Evolutionary conservation across 2,113 vertebrate species (phyloP).

Genomic region (Sylvia atricapilla): DNA sequence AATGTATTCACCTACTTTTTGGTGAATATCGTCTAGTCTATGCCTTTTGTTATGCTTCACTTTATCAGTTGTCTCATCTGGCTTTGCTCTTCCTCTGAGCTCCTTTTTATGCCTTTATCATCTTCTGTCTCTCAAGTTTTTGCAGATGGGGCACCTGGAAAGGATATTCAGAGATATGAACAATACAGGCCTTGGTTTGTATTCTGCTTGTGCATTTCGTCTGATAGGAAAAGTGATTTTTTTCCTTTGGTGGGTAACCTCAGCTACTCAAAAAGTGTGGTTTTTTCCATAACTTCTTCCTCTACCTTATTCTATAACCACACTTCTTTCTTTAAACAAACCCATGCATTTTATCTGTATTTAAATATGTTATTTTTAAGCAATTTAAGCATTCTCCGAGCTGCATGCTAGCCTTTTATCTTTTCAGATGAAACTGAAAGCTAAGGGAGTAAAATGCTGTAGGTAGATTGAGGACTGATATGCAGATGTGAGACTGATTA

Average conservation of each 20-base stretch:
- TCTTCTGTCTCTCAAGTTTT: neutral
- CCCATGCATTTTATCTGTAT: neutral
- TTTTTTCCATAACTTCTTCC: neutral
- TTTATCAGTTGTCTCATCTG: neutral
- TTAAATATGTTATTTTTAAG: neutral
- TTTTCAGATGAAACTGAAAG: neutral
- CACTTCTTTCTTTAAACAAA: neutral
- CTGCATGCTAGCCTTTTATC: neutral
- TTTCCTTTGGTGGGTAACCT: neutral
- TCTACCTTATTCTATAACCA: neutral
- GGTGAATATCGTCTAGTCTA: neutral
- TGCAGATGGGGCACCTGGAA: neutral
- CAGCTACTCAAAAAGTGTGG: neutral
- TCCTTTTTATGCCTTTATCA: neutral
- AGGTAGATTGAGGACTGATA: neutral
- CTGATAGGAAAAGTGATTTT: neutral
- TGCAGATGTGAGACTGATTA: neutral
- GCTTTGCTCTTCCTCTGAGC: neutral
- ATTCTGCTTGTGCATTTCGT: neutral
- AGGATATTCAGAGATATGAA: neutral
- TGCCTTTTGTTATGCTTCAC: neutral
- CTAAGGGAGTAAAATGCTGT: neutral
- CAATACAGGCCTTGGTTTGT: neutral
- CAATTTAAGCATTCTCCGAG: neutral
- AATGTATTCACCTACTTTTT: neutral